Conservation (phyloP, 2,797 vertebrate genomes). For the Darevskia nairensis region DNA sequence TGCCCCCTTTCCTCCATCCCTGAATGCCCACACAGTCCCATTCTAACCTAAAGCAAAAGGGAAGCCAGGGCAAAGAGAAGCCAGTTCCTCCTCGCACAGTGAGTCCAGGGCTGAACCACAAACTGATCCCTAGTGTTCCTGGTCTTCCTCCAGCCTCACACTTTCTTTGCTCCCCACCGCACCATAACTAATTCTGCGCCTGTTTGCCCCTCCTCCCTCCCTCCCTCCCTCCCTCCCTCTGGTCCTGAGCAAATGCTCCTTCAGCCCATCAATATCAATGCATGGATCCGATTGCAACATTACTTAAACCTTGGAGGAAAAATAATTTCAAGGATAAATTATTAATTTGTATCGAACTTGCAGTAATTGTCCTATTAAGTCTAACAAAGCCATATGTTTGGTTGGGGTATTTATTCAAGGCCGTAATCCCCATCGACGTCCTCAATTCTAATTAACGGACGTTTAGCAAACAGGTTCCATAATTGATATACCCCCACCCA, state of each 20-base stretch:
- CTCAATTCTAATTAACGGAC: slow-evolving; percentile 52
- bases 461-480: slow-evolving; percentile 45
- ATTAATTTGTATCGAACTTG: slow-evolving; percentile 48
- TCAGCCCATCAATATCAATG: slow-evolving; percentile 34
- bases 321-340: slow-evolving; percentile 53
- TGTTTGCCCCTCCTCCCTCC: neutral
- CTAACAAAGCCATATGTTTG: slow-evolving; percentile 34
- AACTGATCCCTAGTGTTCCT: neutral
- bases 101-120: too few relatives aligned
- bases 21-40: too few relatives aligned
- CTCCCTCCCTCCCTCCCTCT: neutral
- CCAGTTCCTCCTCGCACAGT: neutral
- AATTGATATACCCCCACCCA: slow-evolving; percentile 37
- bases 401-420: slow-evolving; percentile 41
- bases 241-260: neutral
- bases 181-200: neutral
- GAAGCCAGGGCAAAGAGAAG: too few relatives aligned
- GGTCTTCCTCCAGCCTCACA: neutral
- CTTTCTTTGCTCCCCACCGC: neutral
- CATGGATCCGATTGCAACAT: slow-evolving; percentile 31
- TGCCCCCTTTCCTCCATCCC: too few relatives aligned
- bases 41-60: neutral
- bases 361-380: slow-evolving; percentile 40
- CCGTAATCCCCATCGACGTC: slow-evolving; percentile 37
- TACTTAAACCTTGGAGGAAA: slow-evolving; percentile 45